These are phyloP conservation scores for Emys orbicularis DNA, from an alignment of 2,797 vertebrate species.

Conservation along the genomic window DNA sequence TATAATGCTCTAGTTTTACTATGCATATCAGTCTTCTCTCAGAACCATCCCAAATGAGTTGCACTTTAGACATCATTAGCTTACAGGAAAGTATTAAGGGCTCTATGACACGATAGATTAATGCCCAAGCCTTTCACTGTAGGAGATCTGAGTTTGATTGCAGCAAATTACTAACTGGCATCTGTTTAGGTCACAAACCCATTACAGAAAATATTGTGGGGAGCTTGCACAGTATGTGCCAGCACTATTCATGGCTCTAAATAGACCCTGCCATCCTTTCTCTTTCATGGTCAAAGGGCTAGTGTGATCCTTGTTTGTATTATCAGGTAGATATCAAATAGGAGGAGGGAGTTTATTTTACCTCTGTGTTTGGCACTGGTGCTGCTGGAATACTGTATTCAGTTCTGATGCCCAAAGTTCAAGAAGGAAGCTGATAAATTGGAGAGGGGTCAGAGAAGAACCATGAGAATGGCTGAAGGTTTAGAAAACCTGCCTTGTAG, in stretches of 20 bases:
- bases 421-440: too few species aligned
- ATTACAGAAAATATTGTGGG: neutral
- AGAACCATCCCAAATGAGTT: neutral
- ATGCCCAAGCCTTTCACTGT: neutral
- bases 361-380: too few species aligned
- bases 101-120: neutral
- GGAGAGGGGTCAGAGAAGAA: too few species aligned
- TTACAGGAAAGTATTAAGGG: neutral
- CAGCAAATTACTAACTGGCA: neutral
- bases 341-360: too few species aligned
- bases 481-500: too few species aligned
- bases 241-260: neutral
- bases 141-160: neutral
- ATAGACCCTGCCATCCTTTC: too few species aligned
- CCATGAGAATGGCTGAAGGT: too few species aligned
- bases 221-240: neutral
- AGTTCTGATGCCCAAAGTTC: too few species aligned
- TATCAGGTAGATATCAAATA: too few species aligned
- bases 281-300: too few species aligned
- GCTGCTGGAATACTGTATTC: too few species aligned
- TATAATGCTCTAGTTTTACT: accelerated
- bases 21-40: neutral
- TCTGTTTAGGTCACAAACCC: neutral
- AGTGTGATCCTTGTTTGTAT: too few species aligned
- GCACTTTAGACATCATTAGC: neutral